Percentiles rank a stretch among this genome's conserved stretches.
These are phyloP conservation scores for Saccopteryx leptura DNA, from an alignment of 2,113 vertebrate species.

Conservation along the genomic window DNA sequence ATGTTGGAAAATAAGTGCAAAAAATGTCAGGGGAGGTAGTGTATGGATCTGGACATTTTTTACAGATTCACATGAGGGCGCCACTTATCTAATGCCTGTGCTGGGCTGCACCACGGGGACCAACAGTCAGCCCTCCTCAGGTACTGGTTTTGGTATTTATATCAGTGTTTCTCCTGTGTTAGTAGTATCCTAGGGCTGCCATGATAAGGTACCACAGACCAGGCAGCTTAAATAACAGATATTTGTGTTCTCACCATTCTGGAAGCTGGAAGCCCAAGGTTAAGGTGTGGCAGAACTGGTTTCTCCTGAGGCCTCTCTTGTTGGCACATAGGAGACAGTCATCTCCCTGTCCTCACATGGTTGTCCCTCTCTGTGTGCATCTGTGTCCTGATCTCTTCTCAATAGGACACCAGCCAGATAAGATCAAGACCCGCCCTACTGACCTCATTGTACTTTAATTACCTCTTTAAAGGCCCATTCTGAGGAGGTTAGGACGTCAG, in stretches of 20 bases:
- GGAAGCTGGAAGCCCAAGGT: no score
- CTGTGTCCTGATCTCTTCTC: background rate
- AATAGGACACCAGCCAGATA: background rate
- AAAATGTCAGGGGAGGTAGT: background rate
- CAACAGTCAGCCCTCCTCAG: background rate
- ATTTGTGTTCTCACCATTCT: no score
- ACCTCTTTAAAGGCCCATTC: background rate
- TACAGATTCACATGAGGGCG: accelerated
- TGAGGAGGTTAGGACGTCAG: background rate
- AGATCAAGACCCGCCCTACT: background rate
- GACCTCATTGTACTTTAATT: background rate
- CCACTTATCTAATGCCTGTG: background rate
- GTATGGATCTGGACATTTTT: background rate
- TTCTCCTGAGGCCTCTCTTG: no score
- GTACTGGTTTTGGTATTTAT: background rate
- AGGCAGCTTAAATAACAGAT: no score
- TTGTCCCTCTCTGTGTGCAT: background rate
- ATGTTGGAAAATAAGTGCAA: background rate
- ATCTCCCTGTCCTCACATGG: background rate
- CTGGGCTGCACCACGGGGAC: accelerated
- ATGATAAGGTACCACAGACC: background rate
- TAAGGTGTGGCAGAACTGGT: no score
- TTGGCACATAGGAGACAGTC: no score
- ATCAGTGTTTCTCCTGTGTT: accelerated
- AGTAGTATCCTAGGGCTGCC: background rate